Evolutionary conservation across 1,140 invertebrate species (phyloP), one percentile per base, ranked within the genome.

Genomic region (Caenorhabditis brenneri): DNA sequence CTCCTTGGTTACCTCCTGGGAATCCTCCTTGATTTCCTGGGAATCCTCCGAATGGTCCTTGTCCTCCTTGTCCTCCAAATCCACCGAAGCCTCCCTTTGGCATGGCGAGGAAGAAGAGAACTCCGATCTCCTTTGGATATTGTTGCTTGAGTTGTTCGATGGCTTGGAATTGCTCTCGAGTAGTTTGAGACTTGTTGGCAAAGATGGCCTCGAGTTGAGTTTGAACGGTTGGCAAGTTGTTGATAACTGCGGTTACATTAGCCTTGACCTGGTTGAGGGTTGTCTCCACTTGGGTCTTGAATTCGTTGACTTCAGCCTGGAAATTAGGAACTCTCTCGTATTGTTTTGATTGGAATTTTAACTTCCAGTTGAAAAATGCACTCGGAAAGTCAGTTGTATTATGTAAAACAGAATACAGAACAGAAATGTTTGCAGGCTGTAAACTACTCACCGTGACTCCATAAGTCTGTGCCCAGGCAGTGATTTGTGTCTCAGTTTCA

Each of bases 141-240:
- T 74, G 36, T 1, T 74, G 36, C n/a, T 16, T 46, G 7, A 74
- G 36, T 74, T 74, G 65, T 42, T 24, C 36, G 24, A 74, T 24
- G 33, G 65, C 65, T 74, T 74, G 33, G 65, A 74, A 42, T 74
- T 74, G 65, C 36, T 74, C 36, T 12, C 10, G 5, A n/a, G 46
- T 74, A 15, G 65, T 74, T 46, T 74, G 65, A n/a, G 65, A 42
- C 42, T 74, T 74, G 36, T 74, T 74, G 36, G 36, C 36, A 15
- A 74, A 74, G n/a, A 74, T 74, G n/a, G 65, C 65, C 22, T 74
- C 65, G n/a, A 74, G 65, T 74, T 74, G 65, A 42, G 65, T 42
- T 27, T 74, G 36, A 42, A 74, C 65, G 24, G 65, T 74, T 24
- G 65, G 36, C 33, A 74, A 46, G 36, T 74, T 74, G 36, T 22